Evolutionary conservation across 2,113 vertebrate species (phyloP).

Genomic region (Nothoprocta pentlandii): DNA sequence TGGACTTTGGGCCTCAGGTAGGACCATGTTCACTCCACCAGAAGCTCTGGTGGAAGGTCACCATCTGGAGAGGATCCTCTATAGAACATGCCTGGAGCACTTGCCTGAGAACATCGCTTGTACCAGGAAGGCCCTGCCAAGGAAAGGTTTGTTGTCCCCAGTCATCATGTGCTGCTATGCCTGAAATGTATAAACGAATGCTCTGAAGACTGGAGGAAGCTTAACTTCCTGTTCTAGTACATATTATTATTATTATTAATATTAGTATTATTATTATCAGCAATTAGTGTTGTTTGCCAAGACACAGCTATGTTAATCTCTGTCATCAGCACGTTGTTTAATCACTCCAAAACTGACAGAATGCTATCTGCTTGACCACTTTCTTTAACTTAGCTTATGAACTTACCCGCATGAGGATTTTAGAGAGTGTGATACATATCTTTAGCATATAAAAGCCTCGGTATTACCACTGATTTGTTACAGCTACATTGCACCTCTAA

Average conservation of each 20-base stretch:
- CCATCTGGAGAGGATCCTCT: neutral
- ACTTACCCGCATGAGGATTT: neutral
- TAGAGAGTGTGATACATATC: neutral
- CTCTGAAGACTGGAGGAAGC: slow-evolving; percentile 44
- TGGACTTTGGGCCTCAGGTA: neutral
- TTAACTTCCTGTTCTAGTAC: slow-evolving; percentile 53
- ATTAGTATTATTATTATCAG: slow-evolving; percentile 32
- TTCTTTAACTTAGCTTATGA: neutral
- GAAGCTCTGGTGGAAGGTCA: neutral
- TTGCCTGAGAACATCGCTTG: accelerated
- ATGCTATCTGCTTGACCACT: neutral
- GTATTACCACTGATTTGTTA: neutral
- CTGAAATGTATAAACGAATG: neutral
- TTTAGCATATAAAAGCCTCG: neutral
- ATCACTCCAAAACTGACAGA: slow-evolving; percentile 7
- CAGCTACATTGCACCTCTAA: neutral
- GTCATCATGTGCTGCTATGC: slow-evolving; percentile 25
- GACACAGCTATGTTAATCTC: neutral
- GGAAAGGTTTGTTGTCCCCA: neutral
- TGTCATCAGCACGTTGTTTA: slow-evolving; percentile 46
- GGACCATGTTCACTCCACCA: neutral
- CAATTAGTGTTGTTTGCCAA: slow-evolving; percentile 46
- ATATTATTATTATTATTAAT: slow-evolving; percentile 30
- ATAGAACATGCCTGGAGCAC: neutral
- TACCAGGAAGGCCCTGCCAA: neutral